Conservation (phyloP, 2,797 vertebrate genomes). For the Propithecus deckenii region DNA sequence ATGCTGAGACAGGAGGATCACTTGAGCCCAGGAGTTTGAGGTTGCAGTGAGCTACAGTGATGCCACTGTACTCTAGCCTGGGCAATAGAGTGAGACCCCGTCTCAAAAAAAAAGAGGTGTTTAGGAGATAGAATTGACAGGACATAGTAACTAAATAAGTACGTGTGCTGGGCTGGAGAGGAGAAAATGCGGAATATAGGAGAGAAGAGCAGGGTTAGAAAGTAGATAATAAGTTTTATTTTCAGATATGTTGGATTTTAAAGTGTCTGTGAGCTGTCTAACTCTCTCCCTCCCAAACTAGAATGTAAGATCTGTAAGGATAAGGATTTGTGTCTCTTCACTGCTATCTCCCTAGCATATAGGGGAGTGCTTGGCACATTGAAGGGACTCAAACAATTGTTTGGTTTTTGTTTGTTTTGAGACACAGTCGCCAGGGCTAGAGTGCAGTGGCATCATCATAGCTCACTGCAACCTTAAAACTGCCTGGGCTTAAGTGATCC, state of each 20-base stretch:
- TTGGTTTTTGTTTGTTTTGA: too few species aligned
- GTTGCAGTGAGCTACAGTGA: too few species aligned
- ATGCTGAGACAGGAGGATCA: too few species aligned
- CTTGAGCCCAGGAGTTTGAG: too few species aligned
- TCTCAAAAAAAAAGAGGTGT: not conserved
- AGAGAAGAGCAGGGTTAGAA: not conserved
- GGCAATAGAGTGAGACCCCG: too few species aligned
- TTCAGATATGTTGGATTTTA: constrained; percentile 11
- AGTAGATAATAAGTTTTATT: not conserved
- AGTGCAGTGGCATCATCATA: too few species aligned
- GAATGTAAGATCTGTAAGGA: not conserved
- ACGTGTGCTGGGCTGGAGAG: not conserved
- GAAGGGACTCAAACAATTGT: not conserved
- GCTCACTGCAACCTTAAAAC: too few species aligned
- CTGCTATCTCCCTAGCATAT: not conserved
- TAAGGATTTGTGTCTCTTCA: not conserved
- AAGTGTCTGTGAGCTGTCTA: not conserved
- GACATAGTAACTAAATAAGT: not conserved
- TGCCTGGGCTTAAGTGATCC: too few species aligned
- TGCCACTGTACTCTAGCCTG: too few species aligned
- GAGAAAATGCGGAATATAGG: not conserved
- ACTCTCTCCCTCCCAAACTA: not conserved
- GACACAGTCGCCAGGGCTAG: too few species aligned
- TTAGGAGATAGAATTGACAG: not conserved
- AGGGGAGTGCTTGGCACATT: not conserved